These are phyloP conservation scores for Ammodytes dubius DNA, from an alignment of 2,113 vertebrate genomes.

Conservation along the genomic window DNA sequence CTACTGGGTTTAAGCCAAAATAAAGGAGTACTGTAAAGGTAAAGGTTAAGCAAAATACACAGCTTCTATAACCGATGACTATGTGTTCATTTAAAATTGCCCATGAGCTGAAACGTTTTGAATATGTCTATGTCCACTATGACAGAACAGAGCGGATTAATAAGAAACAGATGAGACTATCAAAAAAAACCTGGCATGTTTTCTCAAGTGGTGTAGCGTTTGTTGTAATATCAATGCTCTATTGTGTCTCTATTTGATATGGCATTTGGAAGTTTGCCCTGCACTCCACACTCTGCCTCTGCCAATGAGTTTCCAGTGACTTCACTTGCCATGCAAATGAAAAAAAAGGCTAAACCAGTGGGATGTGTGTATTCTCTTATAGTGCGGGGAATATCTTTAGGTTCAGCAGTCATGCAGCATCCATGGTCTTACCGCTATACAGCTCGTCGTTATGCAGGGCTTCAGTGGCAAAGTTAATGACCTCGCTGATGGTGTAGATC, in stretches of 20 bases:
- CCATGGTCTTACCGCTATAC: slow-evolving; percentile 82
- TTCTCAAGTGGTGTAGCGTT: slow-evolving; percentile 47
- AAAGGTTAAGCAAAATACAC: slow-evolving; percentile 40
- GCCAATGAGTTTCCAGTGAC: slow-evolving; percentile 27
- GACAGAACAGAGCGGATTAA: slow-evolving; percentile 57
- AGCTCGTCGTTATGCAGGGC: slow-evolving; percentile 83
- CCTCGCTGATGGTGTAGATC: slow-evolving; percentile 87
- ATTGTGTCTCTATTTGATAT: slow-evolving; percentile 47
- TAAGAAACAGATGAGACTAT: slow-evolving; percentile 70
- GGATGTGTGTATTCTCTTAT: slow-evolving; percentile 17
- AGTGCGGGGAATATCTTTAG: not conserved
- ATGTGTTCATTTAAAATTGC: slow-evolving; percentile 60
- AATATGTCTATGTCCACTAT: slow-evolving; percentile 37
- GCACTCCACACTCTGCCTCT: slow-evolving; percentile 20
- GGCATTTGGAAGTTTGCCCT: slow-evolving; percentile 41
- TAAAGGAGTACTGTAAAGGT: slow-evolving; percentile 26
- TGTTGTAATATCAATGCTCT: slow-evolving; percentile 45
- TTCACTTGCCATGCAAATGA: slow-evolving; percentile 15
- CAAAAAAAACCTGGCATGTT: slow-evolving; percentile 58
- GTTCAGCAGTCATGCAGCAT: not conserved
- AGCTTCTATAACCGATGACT: slow-evolving; percentile 48
- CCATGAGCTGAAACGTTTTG: slow-evolving; percentile 35
- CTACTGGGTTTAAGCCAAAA: slow-evolving; percentile 1
- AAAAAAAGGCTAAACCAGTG: slow-evolving; percentile 32
- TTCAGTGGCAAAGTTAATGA: slow-evolving; percentile 86